These are phyloP conservation scores for Acanthaster planci DNA, from an alignment of 35 echinoderm and acorn worm genomes.

Conservation along the genomic window DNA sequence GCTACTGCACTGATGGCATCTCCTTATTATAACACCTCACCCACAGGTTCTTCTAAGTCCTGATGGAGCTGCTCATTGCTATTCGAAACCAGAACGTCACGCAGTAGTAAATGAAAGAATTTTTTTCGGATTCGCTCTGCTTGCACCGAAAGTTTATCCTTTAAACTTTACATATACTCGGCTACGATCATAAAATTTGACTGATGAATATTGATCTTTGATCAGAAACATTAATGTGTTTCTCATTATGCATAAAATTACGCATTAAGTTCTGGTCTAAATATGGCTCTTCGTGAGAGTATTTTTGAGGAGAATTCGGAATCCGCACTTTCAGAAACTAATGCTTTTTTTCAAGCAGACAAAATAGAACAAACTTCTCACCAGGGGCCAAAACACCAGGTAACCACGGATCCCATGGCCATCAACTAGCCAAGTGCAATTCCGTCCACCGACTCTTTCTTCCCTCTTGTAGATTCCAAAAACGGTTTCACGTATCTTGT, in stretches of 20 bases:
- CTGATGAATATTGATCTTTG: too few species aligned
- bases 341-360: not conserved
- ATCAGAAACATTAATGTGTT: too few species aligned
- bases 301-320: too few species aligned
- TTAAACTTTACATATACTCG: too few species aligned
- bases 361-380: not conserved
- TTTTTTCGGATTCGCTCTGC: too few species aligned
- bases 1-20: not conserved
- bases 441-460: not conserved
- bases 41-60: not conserved
- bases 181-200: too few species aligned
- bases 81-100: not conserved
- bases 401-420: conserved; percentile 1
- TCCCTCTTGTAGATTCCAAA: not conserved
- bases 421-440: not conserved
- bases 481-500: not conserved
- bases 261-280: too few species aligned
- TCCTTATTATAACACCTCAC: not conserved
- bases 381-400: not conserved
- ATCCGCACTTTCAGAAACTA: too few species aligned
- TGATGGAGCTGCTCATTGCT: not conserved
- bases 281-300: too few species aligned
- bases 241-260: too few species aligned
- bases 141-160: too few species aligned
- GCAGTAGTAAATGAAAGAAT: too few species aligned